Evolutionary conservation across 1,140 invertebrate species (phyloP).

Genomic region (Hyposmocoma kahamanoa): DNA sequence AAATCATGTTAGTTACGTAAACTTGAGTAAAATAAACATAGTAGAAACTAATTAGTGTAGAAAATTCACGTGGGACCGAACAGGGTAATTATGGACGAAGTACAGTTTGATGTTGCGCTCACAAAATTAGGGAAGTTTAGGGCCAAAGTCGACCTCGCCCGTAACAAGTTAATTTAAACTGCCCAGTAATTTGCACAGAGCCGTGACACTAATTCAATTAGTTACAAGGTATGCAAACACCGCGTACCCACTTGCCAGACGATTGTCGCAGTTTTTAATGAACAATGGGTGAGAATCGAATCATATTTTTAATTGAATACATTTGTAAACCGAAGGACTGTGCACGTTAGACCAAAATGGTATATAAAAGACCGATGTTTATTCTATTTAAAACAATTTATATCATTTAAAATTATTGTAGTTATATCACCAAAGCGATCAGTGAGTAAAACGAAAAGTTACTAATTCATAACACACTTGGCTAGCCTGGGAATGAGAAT

Average conservation of each 20-base stretch:
- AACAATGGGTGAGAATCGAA: no score
- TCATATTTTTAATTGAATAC: no score
- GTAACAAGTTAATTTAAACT: constrained; percentile 73
- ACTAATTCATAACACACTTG: no score
- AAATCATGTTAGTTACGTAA: constrained; percentile 59
- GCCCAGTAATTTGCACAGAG: constrained; percentile 66
- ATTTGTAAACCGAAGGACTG: no score
- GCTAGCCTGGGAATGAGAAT: no score
- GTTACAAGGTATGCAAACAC: constrained; percentile 55
- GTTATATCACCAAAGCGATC: no score
- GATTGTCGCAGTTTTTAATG: neutral
- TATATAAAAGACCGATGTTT: no score
- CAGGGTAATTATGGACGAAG: constrained; percentile 63
- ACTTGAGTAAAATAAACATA: constrained; percentile 67
- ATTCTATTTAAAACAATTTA: no score
- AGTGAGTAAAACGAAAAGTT: no score
- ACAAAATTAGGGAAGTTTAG: constrained; percentile 70
- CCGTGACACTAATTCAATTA: constrained; percentile 69
- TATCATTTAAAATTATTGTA: no score
- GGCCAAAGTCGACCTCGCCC: constrained; percentile 61
- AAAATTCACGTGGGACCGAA: constrained; percentile 68
- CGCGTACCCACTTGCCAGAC: neutral
- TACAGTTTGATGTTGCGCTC: constrained; percentile 70
- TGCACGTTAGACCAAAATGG: no score
- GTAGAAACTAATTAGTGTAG: constrained; percentile 67